phyloP scores from a whole-genome alignment of 2,113 vertebrate species.

The Cryptotis parvus region DNA sequence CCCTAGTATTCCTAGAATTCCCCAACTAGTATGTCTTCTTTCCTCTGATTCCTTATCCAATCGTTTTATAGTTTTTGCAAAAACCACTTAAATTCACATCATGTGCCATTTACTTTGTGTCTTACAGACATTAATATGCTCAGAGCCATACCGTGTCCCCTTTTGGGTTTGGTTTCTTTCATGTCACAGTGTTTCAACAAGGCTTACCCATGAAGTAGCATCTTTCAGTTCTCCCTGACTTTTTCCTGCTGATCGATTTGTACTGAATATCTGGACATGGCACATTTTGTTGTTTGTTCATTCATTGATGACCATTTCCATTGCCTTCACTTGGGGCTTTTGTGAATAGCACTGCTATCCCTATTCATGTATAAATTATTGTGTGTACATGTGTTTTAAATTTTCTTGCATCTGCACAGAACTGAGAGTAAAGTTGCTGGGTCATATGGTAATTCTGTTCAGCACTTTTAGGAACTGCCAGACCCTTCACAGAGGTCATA shows the following conservation, averaged over 20 bases:
- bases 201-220: neutral
- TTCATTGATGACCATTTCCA: neutral
- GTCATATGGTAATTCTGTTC: neutral
- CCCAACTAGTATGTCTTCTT: neutral
- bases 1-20: no score
- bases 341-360: neutral
- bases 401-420: neutral
- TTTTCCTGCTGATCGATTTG: neutral
- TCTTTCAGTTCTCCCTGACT: neutral
- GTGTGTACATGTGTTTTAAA: neutral
- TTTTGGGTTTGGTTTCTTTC: neutral
- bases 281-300: neutral
- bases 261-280: neutral
- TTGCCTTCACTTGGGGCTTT: neutral
- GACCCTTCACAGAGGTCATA: neutral
- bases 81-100: neutral
- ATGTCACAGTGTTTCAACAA: neutral
- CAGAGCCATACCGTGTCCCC: neutral
- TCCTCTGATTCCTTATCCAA: neutral
- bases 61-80: neutral
- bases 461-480: conserved; percentile 6
- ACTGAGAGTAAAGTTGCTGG: neutral
- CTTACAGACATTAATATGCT: neutral
- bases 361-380: neutral
- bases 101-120: neutral